A percentile compares a stretch with the other conserved stretches of the same genome.
phyloP scores from a whole-genome alignment of 1,140 invertebrate genomes.

The Panagrolaimus sp. region DNA sequence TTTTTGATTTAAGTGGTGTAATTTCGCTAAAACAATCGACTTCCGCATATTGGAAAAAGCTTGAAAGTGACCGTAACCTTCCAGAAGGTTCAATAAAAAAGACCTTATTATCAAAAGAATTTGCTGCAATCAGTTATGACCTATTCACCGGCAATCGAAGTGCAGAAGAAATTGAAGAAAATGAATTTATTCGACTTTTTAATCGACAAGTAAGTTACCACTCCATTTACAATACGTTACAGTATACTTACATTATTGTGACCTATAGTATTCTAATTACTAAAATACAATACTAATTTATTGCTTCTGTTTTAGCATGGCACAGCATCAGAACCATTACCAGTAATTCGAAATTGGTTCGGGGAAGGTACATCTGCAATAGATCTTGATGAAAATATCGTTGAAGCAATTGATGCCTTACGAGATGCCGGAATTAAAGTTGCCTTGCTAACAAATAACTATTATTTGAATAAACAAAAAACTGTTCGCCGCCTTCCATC shows the following conservation, averaged over 20 bases:
- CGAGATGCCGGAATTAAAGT: constrained; percentile 5
- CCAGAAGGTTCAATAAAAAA: constrained; percentile 12
- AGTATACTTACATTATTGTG: no score
- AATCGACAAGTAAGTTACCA: not conserved
- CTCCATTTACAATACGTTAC: no score
- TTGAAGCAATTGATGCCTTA: constrained; percentile 11
- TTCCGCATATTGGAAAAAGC: not conserved
- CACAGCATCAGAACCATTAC: not conserved
- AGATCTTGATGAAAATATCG: not conserved
- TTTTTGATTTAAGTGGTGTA: constrained; percentile 11
- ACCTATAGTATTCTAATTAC: no score
- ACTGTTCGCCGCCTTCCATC: not conserved
- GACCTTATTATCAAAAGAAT: not conserved
- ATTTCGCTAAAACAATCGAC: not conserved
- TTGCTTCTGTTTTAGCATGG: not conserved
- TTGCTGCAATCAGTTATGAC: not conserved
- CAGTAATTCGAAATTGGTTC: constrained; percentile 7
- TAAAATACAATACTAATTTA: no score
- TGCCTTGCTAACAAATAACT: constrained; percentile 9
- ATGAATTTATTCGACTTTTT: constrained; percentile 10
- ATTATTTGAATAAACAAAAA: constrained; percentile 8
- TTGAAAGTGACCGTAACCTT: not conserved
- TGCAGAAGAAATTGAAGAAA: constrained; percentile 4
- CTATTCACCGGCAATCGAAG: constrained; percentile 7
- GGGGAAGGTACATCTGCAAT: not conserved